These are phyloP conservation scores for Erethizon dorsatum DNA, from an alignment of 2,797 vertebrate genomes.

Conservation along the genomic window DNA sequence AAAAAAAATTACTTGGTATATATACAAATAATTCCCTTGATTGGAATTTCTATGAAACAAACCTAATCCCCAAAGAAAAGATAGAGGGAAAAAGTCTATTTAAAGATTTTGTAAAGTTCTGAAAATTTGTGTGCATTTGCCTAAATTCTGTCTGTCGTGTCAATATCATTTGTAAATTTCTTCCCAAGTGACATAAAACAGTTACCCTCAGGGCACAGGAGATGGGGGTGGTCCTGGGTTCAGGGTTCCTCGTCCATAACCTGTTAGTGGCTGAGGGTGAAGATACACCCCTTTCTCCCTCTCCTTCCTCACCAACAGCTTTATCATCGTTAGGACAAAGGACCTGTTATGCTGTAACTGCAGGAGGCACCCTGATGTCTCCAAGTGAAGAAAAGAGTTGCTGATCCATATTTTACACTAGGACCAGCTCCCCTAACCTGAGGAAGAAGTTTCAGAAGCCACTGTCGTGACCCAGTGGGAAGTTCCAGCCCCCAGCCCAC, in stretches of 20 bases:
- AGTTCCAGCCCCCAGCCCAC: neutral
- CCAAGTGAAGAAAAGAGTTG: neutral
- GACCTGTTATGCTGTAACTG: neutral
- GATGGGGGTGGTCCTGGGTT: too few species aligned
- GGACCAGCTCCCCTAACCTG: neutral
- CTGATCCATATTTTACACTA: too few species aligned
- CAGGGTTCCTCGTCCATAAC: neutral
- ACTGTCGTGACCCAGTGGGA: neutral
- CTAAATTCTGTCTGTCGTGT: neutral
- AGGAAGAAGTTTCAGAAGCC: neutral
- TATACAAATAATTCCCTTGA: conserved; percentile 41
- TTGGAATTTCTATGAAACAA: conserved; percentile 36
- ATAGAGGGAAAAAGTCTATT: neutral
- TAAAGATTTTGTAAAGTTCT: conserved; percentile 61
- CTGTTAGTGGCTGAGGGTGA: neutral
- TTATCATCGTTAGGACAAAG: neutral
- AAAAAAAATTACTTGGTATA: too few species aligned
- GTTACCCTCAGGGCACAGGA: neutral
- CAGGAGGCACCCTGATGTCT: neutral
- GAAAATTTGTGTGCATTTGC: conserved; percentile 50
- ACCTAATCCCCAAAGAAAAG: conserved; percentile 61
- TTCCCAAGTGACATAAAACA: neutral
- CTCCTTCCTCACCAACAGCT: neutral
- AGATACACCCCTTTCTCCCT: neutral
- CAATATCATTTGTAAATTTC: neutral